Conservation (phyloP, 35 echinoderm and acorn worm species). For the Apostichopus parvimensis region DNA sequence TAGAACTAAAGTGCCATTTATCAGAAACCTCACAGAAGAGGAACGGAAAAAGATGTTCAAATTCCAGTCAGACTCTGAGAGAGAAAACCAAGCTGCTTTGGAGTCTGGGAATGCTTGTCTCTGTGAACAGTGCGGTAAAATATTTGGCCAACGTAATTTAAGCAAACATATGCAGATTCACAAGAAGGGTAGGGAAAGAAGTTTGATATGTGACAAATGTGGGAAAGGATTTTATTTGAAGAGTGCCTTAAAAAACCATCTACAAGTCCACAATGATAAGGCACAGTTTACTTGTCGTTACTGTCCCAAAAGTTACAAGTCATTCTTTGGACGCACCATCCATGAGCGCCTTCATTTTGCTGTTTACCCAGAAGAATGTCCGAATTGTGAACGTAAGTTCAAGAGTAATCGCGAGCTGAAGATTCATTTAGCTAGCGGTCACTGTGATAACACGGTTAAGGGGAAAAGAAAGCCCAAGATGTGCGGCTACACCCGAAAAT, state of each 20-base stretch:
- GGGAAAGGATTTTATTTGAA: conserved; percentile 1
- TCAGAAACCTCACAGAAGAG: conserved; percentile 25
- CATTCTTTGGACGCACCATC: conserved; percentile 19
- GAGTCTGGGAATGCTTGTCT: neutral
- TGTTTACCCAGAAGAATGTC: conserved; percentile 7
- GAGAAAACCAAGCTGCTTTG: neutral
- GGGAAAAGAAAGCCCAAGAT: neutral
- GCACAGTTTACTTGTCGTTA: conserved; percentile 9
- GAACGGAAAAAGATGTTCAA: conserved; percentile 31
- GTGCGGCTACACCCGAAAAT: neutral
- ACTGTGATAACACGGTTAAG: neutral
- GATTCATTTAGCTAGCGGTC: neutral
- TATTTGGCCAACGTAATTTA: neutral
- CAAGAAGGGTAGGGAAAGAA: neutral
- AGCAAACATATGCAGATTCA: conserved; percentile 12
- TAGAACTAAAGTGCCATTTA: neutral
- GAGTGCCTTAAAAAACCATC: neutral
- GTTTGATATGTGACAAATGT: neutral
- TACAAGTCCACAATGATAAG: neutral
- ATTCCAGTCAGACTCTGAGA: neutral
- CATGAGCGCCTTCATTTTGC: conserved; percentile 35
- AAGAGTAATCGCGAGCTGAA: neutral
- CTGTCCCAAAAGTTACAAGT: conserved; percentile 9
- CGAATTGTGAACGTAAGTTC: conserved; percentile 15
- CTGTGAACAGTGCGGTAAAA: conserved; percentile 33